phyloP scores from a whole-genome alignment of 2,888 invertebrate species.

The Agriopis marginaria region DNA sequence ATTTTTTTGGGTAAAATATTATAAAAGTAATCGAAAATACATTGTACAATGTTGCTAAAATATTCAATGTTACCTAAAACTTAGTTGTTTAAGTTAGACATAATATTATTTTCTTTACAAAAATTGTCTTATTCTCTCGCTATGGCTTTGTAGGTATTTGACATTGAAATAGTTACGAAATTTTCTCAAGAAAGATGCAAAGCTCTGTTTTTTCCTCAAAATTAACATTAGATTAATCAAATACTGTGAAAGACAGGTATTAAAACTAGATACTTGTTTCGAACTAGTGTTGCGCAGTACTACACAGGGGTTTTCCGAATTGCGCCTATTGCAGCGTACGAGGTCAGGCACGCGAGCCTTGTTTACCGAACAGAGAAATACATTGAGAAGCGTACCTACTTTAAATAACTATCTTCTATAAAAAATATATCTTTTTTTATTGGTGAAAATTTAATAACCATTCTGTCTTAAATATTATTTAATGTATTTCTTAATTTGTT shows the following conservation, averaged over 20 bases:
- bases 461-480: too few species aligned
- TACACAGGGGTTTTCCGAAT: constrained; percentile 79
- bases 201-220: constrained; percentile 17
- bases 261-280: constrained; percentile 20
- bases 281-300: constrained; percentile 62
- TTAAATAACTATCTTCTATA: too few species aligned
- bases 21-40: too few species aligned
- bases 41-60: too few species aligned
- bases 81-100: too few species aligned
- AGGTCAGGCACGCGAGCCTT: constrained; percentile 63
- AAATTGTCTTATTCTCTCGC: too few species aligned
- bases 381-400: not conserved
- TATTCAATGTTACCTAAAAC: too few species aligned
- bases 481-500: too few species aligned
- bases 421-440: too few species aligned
- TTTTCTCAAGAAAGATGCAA: constrained; percentile 11
- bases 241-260: constrained; percentile 7
- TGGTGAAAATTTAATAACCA: too few species aligned
- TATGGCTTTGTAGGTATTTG: not conserved
- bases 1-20: too few species aligned
- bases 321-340: constrained; percentile 70
- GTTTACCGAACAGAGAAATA: constrained; percentile 45
- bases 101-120: too few species aligned
- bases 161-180: constrained; percentile 3
- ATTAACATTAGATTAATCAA: constrained; percentile 10